phyloP scores from a whole-genome alignment of 2,113 vertebrate genomes.

The Elaphurus davidianus region DNA sequence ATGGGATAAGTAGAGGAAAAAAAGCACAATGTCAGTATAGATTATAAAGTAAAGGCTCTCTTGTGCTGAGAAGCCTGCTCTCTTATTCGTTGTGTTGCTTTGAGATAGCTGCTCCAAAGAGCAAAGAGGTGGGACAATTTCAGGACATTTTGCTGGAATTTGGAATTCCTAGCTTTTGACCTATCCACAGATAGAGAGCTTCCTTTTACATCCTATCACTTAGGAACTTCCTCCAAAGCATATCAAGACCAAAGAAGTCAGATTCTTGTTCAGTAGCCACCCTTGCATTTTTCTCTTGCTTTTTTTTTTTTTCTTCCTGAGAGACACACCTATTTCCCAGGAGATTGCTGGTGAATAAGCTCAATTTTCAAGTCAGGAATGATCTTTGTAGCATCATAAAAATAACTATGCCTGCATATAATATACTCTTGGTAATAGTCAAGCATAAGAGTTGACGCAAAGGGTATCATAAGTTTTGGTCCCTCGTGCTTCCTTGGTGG shows the following conservation, averaged over 20 bases:
- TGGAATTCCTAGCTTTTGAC: slow-evolving; percentile 2
- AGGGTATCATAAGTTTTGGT: neutral
- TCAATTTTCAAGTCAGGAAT: neutral
- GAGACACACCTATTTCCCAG: neutral
- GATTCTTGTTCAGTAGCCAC: neutral
- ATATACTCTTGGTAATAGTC: neutral
- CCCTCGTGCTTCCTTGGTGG: neutral
- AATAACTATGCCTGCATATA: neutral
- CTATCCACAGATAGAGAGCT: neutral
- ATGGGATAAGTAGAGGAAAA: neutral
- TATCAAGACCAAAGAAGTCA: neutral
- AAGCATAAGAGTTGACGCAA: neutral
- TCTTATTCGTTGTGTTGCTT: neutral
- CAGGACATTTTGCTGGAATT: neutral
- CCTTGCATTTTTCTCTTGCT: neutral
- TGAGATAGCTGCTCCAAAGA: neutral
- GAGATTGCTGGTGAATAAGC: neutral
- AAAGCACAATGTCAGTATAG: neutral
- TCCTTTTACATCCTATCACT: neutral
- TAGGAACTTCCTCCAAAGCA: neutral
- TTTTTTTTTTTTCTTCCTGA: neutral
- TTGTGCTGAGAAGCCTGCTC: neutral
- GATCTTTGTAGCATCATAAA: neutral
- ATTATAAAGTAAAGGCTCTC: neutral
- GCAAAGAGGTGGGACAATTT: neutral